Evolutionary conservation across 2,797 vertebrate genomes (phyloP), one percentile per base, ranked within the genome.

Genomic region (Synanceia verrucosa): DNA sequence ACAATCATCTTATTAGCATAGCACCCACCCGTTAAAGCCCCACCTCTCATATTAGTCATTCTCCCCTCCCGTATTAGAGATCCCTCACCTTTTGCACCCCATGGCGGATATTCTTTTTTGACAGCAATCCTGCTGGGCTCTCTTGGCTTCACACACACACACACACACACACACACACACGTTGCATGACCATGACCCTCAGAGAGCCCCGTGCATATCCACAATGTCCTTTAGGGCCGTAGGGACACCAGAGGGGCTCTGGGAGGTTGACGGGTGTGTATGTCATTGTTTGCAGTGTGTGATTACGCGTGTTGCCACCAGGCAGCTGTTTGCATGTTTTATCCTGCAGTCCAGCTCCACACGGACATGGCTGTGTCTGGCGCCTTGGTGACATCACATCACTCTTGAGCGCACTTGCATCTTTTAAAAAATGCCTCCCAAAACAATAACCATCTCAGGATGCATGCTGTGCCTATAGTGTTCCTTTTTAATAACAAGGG

Each of bases 251-350:
- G 82, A 79, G 86, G 86, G 79, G 58, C 80, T 81, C 61, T 69
- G 77, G 58, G 84, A 68, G 70, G 82, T 76, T 46, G 65, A 61
- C 39, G 80, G 78, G 86, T 79, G 85, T 66, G 73, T 78, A 81
- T 85, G 79, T 78, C 86, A 90, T 92, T 92, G 89, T 90, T 88
- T 90, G 89, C 70, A 52, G 70, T 88, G 68, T 83, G 73, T 89
- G 87, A 87, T 85, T 84, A 76, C 65, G 69, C 47, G 73, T 85
- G 79, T 84, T 91, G 88, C 88, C 87, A 91, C 86, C 86, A 66
- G 51, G 85, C 91, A 91, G 90, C 91, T 92, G 91, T 90, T 90
- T 86, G 88, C 88, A 89, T 91, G 84, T 91, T 90, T 88, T 88
- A 89, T 83, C 65, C 81, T 57, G 74, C 53, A 64, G 79, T 77